Evolutionary conservation across 2,113 vertebrate genomes (phyloP), one percentile per base, ranked within the genome.

Genomic region (Scortum barcoo): DNA sequence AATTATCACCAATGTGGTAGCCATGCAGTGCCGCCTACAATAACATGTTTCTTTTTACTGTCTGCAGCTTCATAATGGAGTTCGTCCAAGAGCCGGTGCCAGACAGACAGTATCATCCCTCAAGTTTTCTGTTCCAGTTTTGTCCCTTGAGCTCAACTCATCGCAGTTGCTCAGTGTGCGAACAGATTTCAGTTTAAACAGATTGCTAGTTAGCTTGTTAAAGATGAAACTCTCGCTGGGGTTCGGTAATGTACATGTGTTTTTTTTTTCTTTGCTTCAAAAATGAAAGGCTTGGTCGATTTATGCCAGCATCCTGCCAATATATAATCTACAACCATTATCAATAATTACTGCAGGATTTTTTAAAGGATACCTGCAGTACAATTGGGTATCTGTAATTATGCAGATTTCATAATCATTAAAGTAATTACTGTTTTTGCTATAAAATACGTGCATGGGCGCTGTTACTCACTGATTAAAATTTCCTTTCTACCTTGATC

Each of bases 1-100:
- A 83, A 87, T 87, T 61, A 87, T 82, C 76, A 54, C 36, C 70
- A 58, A 51, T 75, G 81, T 69, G 72, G 76, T 77, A 26, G 57
- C 76, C 73, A 53, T 75, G 73, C 74, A 60, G 73, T 63, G 74
- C 48, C 74, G 67, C 71, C 80, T 70, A 30, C 60, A 61, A 62
- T 57, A 74, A 63, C 61, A 78, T 24, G 7, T 42, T 54, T 75
- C 66, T 33, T 56, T 3, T 2, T 17, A 54, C 28, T 4, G 14
- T 71, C 56, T 80, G 58, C 50, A 46, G 19, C 58, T 86, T 88
- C 30, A 56, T 66, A 72, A 69, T 81, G 20, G 69, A 76, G 28
- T 51, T 79, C 33, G 60, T 78, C 58, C 71, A 75, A 60, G 60
- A 73, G 53, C 68, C 30, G 51, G 22, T 50, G 70, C 44, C 73